These are phyloP conservation scores for Zaprionus lachaisei DNA, from an alignment of 1,140 invertebrate species.

Conservation along the genomic window DNA sequence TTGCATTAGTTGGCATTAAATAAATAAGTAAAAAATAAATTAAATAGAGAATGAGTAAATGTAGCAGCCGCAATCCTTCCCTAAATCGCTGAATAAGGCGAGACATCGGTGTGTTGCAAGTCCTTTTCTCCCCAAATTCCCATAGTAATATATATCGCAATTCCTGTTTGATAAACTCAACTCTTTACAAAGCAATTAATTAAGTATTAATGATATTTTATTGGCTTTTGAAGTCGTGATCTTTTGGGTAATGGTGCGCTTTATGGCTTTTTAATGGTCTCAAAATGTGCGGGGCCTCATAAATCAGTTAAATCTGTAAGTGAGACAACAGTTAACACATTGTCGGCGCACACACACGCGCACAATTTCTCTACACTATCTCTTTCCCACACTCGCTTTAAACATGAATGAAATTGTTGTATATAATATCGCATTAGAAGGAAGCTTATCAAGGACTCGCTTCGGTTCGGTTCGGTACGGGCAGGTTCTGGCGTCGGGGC, in stretches of 20 bases:
- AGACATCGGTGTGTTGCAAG: no score
- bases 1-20: no score
- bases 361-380: slow-evolving; percentile 17
- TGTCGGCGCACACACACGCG: neutral
- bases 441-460: slow-evolving; percentile 57
- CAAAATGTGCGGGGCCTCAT: slow-evolving; percentile 51
- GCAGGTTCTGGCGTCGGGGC: slow-evolving; percentile 10
- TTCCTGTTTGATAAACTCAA: neutral
- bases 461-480: neutral
- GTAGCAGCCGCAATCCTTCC: no score
- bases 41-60: no score
- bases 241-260: slow-evolving; percentile 44
- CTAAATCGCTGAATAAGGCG: no score
- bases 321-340: slow-evolving; percentile 58
- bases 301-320: slow-evolving; percentile 58
- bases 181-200: slow-evolving; percentile 37
- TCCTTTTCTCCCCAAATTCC: no score
- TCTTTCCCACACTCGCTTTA: neutral
- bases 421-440: slow-evolving; percentile 58
- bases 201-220: slow-evolving; percentile 47
- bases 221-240: slow-evolving; percentile 27
- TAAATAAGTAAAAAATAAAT: no score
- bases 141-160: neutral
- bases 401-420: slow-evolving; percentile 34
- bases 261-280: slow-evolving; percentile 73